Percentiles rank a stretch among this genome's conserved stretches.
Conservation (phyloP, 2,888 invertebrate genomes). For the Phrixothrix hirtus region DNA sequence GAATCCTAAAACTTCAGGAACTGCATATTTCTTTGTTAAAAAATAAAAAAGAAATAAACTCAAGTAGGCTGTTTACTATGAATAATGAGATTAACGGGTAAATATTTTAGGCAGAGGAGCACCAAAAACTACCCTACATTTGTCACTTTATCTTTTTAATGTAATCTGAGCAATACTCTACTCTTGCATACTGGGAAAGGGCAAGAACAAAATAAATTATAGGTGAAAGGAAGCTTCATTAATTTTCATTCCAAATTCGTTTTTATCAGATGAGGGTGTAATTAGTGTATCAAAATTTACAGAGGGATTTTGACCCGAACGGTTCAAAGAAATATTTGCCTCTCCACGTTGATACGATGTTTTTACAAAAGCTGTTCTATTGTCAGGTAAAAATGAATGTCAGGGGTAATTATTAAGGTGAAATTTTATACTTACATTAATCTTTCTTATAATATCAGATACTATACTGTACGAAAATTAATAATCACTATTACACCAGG, state of each 20-base stretch:
- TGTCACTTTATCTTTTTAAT: slow-evolving; percentile 18
- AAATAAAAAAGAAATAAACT: slow-evolving; percentile 7
- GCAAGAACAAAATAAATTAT: slow-evolving; percentile 22
- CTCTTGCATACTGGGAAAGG: slow-evolving; percentile 10
- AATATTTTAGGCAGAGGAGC: slow-evolving; percentile 10
- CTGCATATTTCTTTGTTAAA: slow-evolving; percentile 1
- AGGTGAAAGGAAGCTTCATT: slow-evolving; percentile 30
- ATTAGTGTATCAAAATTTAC: slow-evolving; percentile 30
- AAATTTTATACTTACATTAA: neutral
- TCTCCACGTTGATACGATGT: too few species aligned
- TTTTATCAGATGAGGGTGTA: slow-evolving; percentile 25
- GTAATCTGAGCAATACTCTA: slow-evolving; percentile 4
- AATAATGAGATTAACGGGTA: slow-evolving; percentile 7
- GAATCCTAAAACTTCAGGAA: neutral
- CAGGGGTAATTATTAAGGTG: neutral
- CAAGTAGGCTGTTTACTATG: slow-evolving; percentile 3
- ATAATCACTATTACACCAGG: too few species aligned
- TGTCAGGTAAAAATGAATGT: neutral
- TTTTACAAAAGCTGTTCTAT: too few species aligned
- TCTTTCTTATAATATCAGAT: neutral
- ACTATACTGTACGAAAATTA: too few species aligned
- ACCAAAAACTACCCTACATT: slow-evolving; percentile 13
- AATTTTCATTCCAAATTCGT: slow-evolving; percentile 24
- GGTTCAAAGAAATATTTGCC: slow-evolving; percentile 17
- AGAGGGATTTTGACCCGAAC: slow-evolving; percentile 14